Base-by-base conservation (phyloP, 2,888 invertebrate species). In the Drosophila ustulata region DNA sequence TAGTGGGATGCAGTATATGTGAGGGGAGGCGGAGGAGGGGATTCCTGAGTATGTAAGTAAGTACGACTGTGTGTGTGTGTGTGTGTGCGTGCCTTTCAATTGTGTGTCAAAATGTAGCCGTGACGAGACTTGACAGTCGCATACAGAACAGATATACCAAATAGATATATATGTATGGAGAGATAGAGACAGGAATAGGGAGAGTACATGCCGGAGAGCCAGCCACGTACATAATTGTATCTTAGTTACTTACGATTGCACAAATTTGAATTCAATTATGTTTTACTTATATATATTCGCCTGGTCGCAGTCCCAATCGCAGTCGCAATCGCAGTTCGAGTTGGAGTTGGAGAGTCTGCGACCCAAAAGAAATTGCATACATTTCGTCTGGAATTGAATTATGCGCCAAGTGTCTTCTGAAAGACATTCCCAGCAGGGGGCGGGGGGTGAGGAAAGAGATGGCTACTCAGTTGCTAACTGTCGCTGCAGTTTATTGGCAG, bases 191-290 rank as follows among this genome's bases (percentile, higher is more conserved):
- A 34, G 25, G 25, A 55, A 37, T 18, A 34, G 26, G 25, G 50
- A 13, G 45, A 63, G 68, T 39, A 51, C 46, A 49, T 26, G 68
- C 56, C 61, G 65, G 68, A 57, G 67, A 56, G 59, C 46, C 76
- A 84, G 89, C 83, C 83, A 88, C 87, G 87, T 88, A 85, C 87
- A 88, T 88, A 85, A 88, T 85, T 85, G 85, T 85, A 85, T 85
- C 85, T 85, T 85, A 85, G 89, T 85, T 85, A 85, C 85, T 85
- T 85, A 87, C 85, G 89, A 85, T 85, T 85, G 89, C 85, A 85
- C 85, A 88, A 85, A 85, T 85, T 85, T 85, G 85, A 85, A 85
- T 85, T 89, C 84, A 85, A 85, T 85, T 85, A 85, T 85, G 85
- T 82, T 85, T 85, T 88, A 85, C 85, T 88, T 85, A 88, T 88